These are phyloP conservation scores for Lysandra coridon DNA, from an alignment of 2,888 invertebrate genomes.

Conservation along the genomic window DNA sequence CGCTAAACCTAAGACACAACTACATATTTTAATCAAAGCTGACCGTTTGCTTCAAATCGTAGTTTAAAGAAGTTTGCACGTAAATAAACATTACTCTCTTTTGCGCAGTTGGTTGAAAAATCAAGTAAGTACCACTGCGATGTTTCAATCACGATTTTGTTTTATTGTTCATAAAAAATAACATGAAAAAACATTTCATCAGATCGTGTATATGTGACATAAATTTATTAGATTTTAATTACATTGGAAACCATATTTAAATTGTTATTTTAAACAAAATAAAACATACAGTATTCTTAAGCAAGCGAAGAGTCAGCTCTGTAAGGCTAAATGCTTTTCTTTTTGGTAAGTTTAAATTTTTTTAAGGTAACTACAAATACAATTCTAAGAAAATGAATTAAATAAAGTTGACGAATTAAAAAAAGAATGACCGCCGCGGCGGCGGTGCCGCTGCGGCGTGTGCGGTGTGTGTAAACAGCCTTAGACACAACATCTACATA, in stretches of 20 bases:
- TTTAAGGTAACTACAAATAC: not conserved
- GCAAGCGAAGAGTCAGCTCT: not conserved
- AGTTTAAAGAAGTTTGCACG: too few relatives aligned
- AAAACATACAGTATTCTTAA: not conserved
- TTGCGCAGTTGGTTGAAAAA: not conserved
- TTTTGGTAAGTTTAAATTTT: not conserved
- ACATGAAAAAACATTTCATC: not conserved
- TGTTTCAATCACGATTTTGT: not conserved
- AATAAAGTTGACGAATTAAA: too few relatives aligned
- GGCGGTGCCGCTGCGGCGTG: too few relatives aligned
- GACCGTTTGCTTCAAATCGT: too few relatives aligned
- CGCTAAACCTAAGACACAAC: too few relatives aligned
- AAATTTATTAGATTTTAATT: not conserved
- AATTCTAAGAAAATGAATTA: too few relatives aligned
- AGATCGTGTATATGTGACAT: not conserved
- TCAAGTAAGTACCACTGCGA: not conserved
- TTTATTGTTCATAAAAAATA: not conserved
- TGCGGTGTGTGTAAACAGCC: too few relatives aligned
- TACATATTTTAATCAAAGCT: too few relatives aligned
- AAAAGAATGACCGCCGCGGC: too few relatives aligned
- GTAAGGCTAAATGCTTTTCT: not conserved
- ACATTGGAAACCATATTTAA: not conserved
- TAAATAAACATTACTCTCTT: not conserved
- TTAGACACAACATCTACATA: too few relatives aligned
- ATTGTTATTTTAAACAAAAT: not conserved